Evolutionary conservation across 2,113 vertebrate genomes (phyloP).

Genomic region (Crotalus helleri): DNA sequence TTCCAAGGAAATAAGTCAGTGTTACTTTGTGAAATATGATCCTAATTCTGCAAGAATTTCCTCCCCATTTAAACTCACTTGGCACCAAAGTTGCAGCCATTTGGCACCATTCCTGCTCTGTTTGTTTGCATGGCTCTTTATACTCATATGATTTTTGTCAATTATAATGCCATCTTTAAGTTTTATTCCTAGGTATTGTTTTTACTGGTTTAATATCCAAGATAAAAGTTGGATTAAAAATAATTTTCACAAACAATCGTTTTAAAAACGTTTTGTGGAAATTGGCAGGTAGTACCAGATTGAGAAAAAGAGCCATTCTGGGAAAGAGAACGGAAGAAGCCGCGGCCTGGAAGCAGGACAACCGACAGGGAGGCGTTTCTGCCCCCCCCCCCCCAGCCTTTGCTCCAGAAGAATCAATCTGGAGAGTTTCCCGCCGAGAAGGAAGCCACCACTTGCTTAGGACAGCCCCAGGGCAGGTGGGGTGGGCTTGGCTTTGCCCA

Average conservation of each 20-base stretch:
- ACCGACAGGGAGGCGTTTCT: neutral
- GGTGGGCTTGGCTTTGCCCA: neutral
- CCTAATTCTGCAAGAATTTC: neutral
- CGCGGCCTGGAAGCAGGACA: neutral
- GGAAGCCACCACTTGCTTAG: neutral
- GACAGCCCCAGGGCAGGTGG: no score
- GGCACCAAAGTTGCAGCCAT: neutral
- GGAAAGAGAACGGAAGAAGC: neutral
- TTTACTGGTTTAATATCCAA: neutral
- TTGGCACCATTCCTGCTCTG: neutral
- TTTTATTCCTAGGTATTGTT: neutral
- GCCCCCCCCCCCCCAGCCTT: neutral
- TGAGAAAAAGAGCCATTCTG: neutral
- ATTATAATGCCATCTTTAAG: neutral
- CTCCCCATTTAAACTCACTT: neutral
- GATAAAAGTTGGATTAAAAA: neutral
- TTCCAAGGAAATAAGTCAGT: neutral
- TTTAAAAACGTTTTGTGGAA: neutral
- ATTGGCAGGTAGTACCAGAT: neutral
- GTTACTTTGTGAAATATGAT: neutral
- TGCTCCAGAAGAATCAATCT: neutral
- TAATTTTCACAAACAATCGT: neutral
- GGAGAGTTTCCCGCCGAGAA: neutral
- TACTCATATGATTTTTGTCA: neutral
- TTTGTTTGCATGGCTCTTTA: neutral